Conservation (phyloP, 2,113 vertebrate genomes). For the Raja brachyura region DNA sequence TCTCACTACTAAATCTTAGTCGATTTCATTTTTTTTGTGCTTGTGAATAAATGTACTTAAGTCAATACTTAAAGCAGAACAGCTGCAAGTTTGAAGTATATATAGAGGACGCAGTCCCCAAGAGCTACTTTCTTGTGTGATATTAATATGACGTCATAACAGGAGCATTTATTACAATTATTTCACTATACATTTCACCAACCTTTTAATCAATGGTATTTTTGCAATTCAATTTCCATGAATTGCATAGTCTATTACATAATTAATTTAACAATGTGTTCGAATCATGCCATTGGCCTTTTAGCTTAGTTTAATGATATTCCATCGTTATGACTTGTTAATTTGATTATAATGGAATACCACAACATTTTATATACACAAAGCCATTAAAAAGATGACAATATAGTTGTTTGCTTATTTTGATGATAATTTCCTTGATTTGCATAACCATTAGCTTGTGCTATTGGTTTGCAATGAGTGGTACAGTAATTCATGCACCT, state of each 20-base stretch:
- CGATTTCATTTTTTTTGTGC: background rate
- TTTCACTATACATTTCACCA: constrained; percentile 3
- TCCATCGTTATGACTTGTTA: constrained; percentile 23
- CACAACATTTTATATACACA: background rate
- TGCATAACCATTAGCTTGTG: background rate
- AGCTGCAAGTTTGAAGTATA: constrained; percentile 8
- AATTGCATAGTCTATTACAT: constrained; percentile 30
- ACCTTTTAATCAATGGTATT: constrained; percentile 20
- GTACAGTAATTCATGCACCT: background rate
- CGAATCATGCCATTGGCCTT: constrained; percentile 18
- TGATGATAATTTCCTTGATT: background rate
- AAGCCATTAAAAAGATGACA: background rate
- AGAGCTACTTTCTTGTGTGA: background rate
- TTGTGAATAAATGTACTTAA: background rate
- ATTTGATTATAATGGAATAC: constrained; percentile 20
- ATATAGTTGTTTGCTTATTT: background rate
- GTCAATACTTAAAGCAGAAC: constrained; percentile 6
- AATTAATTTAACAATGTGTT: constrained; percentile 24
- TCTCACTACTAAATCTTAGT: background rate
- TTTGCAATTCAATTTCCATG: constrained; percentile 16
- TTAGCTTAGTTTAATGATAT: constrained; percentile 26
- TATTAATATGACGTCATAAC: constrained; percentile 33
- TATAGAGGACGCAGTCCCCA: background rate
- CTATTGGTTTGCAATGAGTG: background rate
- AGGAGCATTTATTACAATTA: constrained; percentile 1